A percentile compares a stretch with the other conserved stretches of the same genome.
Conservation (phyloP, 2,113 vertebrate genomes). For the Orthonyx spaldingii region DNA sequence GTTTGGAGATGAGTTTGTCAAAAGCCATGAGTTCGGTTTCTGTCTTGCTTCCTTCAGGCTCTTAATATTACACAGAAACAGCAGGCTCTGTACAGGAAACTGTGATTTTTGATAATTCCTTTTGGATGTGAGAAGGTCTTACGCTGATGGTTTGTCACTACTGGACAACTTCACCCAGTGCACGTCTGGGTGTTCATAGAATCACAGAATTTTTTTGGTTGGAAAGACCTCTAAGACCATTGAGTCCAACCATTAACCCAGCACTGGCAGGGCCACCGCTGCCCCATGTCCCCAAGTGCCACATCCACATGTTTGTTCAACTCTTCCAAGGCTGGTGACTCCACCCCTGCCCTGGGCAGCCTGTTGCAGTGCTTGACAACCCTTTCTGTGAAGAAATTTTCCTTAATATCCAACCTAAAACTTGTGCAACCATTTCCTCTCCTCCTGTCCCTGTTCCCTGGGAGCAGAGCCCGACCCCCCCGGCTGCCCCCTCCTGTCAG, state of each 20-base stretch:
- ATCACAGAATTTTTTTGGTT: background rate
- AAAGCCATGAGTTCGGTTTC: background rate
- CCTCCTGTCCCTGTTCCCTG: background rate
- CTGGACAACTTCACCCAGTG: fast-evolving
- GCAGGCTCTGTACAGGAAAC: background rate
- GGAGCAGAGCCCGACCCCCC: background rate
- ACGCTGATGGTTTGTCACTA: background rate
- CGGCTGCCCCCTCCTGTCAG: background rate
- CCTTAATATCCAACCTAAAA: background rate
- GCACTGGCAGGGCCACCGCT: background rate
- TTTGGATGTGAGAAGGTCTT: background rate
- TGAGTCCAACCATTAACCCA: background rate
- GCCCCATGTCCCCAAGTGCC: background rate
- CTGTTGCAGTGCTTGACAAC: no score
- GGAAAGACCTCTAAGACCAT: background rate
- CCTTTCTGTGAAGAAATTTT: background rate
- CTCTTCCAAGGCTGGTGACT: background rate
- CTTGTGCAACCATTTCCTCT: background rate
- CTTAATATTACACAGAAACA: background rate
- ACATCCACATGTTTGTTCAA: fast-evolving
- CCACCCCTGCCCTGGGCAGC: background rate
- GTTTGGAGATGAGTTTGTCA: background rate
- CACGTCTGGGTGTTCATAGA: background rate
- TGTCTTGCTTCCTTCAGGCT: background rate
- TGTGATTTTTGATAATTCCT: background rate